Evolutionary conservation across 2,797 vertebrate species (phyloP), one percentile per base, ranked within the genome.

Genomic region (Clamator glandarius): DNA sequence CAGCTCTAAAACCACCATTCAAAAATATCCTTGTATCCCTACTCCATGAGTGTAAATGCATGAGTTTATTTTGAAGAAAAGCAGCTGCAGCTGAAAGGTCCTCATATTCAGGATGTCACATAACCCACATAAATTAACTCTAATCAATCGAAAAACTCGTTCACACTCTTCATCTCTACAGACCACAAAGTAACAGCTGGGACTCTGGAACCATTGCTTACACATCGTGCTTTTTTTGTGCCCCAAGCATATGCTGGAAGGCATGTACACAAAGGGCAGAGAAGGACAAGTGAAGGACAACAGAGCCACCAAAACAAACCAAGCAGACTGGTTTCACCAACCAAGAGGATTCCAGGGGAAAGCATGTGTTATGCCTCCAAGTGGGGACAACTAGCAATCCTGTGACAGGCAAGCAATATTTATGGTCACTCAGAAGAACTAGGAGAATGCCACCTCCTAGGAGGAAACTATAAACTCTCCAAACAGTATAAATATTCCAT

Each of bases 161-260:
- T 96, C 86, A 69, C 81, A 77, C 91, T 50, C 41, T 63, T 77
- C 15, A 14, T 92, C 89, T 89, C 87, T 61, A 62, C 78, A 96
- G 93, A 93, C 50, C 64, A 85, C 39, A 19, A 13, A 73, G 61
- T 70, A 93, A 87, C 84, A 95, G 85, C 85, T 92, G 91, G 78
- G 75, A 74, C 42, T 76, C 72, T 4, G 52, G 63, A 91, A 93
- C n/a, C 79, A 84, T 74, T 87, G 91, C 82, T 21, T 59, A 76
- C 82, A 85, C 58, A 23, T 21, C 1, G 20, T 6, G 33, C 39
- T 92, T 94, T 57, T 39, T 6, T 31, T 8, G 0, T 87, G 82
- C 28, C 68, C 85, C 52, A 20, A 78, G 24, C 79, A 92, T 73
- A 94, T 82, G 77, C 77, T 70, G 81, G 59, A 80, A 84, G 33